Evolutionary conservation across 2,113 vertebrate genomes (phyloP).

Genomic region (Pterocles gutturalis): DNA sequence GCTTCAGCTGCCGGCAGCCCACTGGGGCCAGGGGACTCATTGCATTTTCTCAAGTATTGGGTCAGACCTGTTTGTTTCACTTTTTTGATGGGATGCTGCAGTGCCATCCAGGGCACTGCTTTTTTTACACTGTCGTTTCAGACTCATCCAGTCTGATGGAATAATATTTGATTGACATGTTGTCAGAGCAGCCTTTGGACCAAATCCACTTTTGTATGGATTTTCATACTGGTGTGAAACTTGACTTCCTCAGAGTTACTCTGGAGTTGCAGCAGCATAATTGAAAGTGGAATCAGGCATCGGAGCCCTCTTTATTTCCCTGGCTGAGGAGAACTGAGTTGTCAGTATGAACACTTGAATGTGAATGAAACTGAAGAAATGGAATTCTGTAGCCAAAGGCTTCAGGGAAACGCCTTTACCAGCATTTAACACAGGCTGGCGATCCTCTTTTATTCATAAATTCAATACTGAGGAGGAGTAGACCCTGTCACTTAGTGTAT

Average conservation of each 20-base stretch:
- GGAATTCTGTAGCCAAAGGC: slow-evolving; percentile 58
- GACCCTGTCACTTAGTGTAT: slow-evolving; percentile 3
- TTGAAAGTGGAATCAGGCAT: slow-evolving; percentile 25
- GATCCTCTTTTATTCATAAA: slow-evolving; percentile 33
- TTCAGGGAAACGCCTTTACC: not conserved
- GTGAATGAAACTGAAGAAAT: slow-evolving; percentile 54
- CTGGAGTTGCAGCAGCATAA: not conserved
- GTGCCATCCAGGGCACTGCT: not conserved
- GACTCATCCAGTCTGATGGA: not conserved
- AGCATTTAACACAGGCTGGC: not conserved
- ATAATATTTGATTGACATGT: rapidly evolving
- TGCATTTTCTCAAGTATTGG: not conserved
- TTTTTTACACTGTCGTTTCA: not conserved
- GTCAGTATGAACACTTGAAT: slow-evolving; percentile 61
- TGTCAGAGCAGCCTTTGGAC: not conserved
- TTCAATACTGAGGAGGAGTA: slow-evolving; percentile 3
- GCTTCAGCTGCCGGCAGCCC: rapidly evolving
- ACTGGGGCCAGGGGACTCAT: rapidly evolving
- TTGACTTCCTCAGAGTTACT: not conserved
- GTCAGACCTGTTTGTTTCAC: not conserved
- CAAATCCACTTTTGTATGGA: not conserved
- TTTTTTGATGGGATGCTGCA: not conserved
- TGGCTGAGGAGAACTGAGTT: slow-evolving; percentile 37
- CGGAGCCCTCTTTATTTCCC: slow-evolving; percentile 21
- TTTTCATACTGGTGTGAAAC: not conserved